Percentiles rank a stretch among this genome's conserved stretches.
These are phyloP conservation scores for Oedothorax gibbosus DNA, from an alignment of 1,140 invertebrate species.

Conservation along the genomic window DNA sequence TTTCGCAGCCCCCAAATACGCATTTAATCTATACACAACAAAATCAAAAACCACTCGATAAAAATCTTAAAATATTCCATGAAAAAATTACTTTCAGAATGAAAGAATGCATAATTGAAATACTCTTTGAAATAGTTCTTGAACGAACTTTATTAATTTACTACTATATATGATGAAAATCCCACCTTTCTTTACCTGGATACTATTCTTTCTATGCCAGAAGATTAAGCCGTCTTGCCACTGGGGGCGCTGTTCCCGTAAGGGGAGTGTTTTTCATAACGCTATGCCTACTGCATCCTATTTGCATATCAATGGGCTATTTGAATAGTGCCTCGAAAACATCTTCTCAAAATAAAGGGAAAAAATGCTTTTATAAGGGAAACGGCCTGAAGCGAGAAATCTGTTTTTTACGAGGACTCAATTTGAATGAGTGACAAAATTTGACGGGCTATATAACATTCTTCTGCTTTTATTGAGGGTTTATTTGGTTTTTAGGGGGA, in stretches of 20 bases:
- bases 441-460: slow-evolving; percentile 34
- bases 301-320: slow-evolving; percentile 52
- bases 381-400: slow-evolving; percentile 7
- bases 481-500: slow-evolving; percentile 5
- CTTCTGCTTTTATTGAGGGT: background rate
- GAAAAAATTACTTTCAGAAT: too few species aligned
- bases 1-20: too few species aligned
- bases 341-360: slow-evolving; percentile 28
- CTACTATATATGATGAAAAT: background rate
- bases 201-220: too few species aligned
- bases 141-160: slow-evolving; percentile 43
- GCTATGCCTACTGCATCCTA: slow-evolving; percentile 37
- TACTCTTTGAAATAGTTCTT: background rate
- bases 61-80: too few species aligned
- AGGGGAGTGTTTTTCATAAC: slow-evolving; percentile 26
- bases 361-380: slow-evolving; percentile 9
- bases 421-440: slow-evolving; percentile 52
- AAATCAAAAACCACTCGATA: too few species aligned
- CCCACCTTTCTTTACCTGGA: background rate
- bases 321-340: slow-evolving; percentile 43
- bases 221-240: slow-evolving; percentile 19
- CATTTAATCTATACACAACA: too few species aligned
- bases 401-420: slow-evolving; percentile 35
- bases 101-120: too few species aligned
- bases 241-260: slow-evolving; percentile 15